phyloP scores from a whole-genome alignment of 2,797 vertebrate species.

The Epinephelus malabaricus region DNA sequence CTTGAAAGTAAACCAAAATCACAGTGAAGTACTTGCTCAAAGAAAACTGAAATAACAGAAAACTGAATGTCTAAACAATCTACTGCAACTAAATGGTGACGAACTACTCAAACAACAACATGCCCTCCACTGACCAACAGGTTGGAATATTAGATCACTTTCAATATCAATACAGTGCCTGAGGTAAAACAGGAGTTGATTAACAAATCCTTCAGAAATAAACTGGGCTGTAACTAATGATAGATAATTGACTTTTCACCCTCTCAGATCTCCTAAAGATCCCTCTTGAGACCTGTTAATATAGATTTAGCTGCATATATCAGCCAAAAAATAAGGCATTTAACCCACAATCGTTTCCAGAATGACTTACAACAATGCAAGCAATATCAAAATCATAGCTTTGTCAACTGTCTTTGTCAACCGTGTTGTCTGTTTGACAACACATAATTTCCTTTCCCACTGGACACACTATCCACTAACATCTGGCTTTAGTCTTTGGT shows the following conservation, averaged over 20 bases:
- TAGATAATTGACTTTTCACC: slow-evolving; percentile 5
- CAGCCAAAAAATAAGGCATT: background rate
- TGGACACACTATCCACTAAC: too few relatives aligned
- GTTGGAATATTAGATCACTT: slow-evolving; percentile 24
- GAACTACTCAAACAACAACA: slow-evolving; percentile 16
- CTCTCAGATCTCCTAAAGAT: background rate
- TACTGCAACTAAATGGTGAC: slow-evolving; percentile 21
- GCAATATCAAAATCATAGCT: background rate
- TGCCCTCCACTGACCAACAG: slow-evolving; percentile 10
- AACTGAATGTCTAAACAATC: slow-evolving; percentile 13
- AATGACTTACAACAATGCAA: too few relatives aligned
- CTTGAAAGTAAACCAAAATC: slow-evolving; percentile 12
- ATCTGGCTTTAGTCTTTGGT: too few relatives aligned
- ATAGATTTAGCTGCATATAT: background rate
- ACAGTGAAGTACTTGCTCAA: background rate
- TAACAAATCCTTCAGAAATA: background rate
- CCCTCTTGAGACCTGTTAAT: background rate
- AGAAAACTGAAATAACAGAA: slow-evolving; percentile 13
- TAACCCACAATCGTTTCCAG: background rate
- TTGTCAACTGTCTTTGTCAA: background rate
- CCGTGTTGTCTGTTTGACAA: too few relatives aligned
- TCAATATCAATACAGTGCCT: slow-evolving; percentile 7
- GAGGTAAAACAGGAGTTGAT: background rate
- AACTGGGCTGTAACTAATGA: slow-evolving; percentile 14
- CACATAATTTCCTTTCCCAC: too few relatives aligned